Base-by-base conservation (phyloP, 2,797 vertebrate species). In the Astyanax mexicanus region DNA sequence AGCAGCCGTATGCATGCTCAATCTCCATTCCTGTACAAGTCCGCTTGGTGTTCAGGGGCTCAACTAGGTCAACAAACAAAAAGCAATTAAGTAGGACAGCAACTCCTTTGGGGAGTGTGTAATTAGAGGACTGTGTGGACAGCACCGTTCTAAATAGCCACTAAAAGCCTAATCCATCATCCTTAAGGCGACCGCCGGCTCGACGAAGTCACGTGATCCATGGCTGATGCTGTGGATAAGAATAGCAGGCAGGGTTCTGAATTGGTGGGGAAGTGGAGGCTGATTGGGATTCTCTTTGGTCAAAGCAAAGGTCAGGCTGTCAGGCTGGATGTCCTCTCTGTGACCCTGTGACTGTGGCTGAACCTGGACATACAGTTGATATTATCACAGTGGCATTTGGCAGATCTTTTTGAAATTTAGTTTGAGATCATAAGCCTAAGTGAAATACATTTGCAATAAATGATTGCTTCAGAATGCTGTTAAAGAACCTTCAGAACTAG, bases 121-220 rank as follows among this genome's bases (percentile, higher is more conserved):
- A 84, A 84, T 84, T 79, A 84, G 76, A 74, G 74, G 52, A 40
- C 57, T 40, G 76, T 69, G 79, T 60, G 77, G 77, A 84, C 80
- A 81, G 73, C 80, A 81, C 75, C 57, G 69, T 84, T 81, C 82
- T 84, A 77, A 84, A 84, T 80, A 77, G 77, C 76, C 80, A 77
- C 66, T 84, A 84, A 84, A 84, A 77, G 73, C 77, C 15, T 74
- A 71, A 81, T 84, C 55, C 64, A 74, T 84, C 82, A 81, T 79
- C 70, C 40, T 44, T 69, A 61, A 29, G 61, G 70, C 58, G 55
- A 79, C 51, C 15, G 25, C 38, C 38, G 15, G 37, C 65, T 65
- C 69, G 69, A 62, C 45, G 11, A 19, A 62, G 75, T 81, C 79
- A 79, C 55, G 74, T 84, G 82, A 81, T 72, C 32, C 4, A 45